Evolutionary conservation across 2,888 invertebrate genomes (phyloP).

Genomic region (Tupiocoris notatus): DNA sequence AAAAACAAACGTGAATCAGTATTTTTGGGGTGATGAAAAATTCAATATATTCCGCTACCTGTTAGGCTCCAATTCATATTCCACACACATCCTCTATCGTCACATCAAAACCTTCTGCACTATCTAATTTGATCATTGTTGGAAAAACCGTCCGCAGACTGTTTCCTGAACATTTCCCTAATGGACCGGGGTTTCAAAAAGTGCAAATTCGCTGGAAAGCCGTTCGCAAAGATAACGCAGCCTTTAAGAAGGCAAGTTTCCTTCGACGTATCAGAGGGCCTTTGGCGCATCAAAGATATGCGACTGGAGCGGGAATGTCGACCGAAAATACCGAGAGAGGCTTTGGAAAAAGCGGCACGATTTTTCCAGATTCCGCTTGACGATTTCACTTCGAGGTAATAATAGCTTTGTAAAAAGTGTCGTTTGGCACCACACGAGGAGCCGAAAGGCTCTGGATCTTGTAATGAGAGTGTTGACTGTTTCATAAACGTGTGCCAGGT

Average conservation of each 20-base stretch:
- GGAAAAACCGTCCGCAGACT: conserved; percentile 10
- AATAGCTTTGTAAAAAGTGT: too few species aligned
- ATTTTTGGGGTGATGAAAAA: too few species aligned
- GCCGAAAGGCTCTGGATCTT: too few species aligned
- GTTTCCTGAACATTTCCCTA: conserved; percentile 32
- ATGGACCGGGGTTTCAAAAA: conserved; percentile 17
- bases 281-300: conserved; percentile 25
- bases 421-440: too few species aligned
- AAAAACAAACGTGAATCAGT: too few species aligned
- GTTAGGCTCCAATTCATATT: too few species aligned
- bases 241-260: conserved; percentile 19
- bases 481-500: too few species aligned
- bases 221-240: conserved; percentile 26
- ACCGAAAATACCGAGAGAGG: conserved; percentile 26
- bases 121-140: too few species aligned
- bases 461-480: too few species aligned
- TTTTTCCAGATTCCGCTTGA: conserved; percentile 29
- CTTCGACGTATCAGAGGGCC: conserved; percentile 26
- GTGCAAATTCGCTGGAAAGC: conserved; percentile 33
- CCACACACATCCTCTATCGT: too few species aligned
- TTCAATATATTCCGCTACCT: too few species aligned
- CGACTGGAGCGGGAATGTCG: conserved; percentile 20
- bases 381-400: conserved; percentile 19
- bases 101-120: too few species aligned
- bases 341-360: conserved; percentile 10